A percentile compares a stretch with the other conserved stretches of the same genome.
Conservation (phyloP, 2,113 vertebrate genomes). For the Myotis davidii region DNA sequence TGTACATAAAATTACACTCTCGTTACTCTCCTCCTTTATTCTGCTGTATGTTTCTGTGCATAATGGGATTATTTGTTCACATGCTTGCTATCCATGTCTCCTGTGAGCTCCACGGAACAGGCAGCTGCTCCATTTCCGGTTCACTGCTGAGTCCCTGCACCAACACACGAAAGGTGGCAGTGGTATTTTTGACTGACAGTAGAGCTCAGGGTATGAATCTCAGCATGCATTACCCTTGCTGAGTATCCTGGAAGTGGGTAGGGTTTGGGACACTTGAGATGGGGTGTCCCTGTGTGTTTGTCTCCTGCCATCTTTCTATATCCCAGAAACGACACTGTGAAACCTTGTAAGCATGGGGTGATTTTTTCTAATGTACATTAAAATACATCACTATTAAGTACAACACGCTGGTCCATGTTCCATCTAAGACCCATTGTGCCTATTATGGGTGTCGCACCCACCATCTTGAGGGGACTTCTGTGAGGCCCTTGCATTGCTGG, state of each 20-base stretch:
- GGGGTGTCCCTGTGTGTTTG: neutral
- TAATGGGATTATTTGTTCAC: neutral
- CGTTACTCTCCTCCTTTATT: neutral
- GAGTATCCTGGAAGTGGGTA: neutral
- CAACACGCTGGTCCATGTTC: neutral
- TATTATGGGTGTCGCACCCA: neutral
- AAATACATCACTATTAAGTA: neutral
- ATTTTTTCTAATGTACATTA: neutral
- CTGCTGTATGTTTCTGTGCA: neutral
- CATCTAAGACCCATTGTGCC: neutral
- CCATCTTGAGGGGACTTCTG: neutral
- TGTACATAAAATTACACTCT: neutral
- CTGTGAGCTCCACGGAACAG: neutral
- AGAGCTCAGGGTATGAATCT: neutral
- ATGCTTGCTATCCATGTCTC: neutral
- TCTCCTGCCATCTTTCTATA: neutral
- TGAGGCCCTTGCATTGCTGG: neutral
- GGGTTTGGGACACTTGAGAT: neutral
- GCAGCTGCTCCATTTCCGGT: neutral
- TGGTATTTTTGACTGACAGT: neutral
- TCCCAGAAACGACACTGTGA: neutral
- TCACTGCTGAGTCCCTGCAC: neutral
- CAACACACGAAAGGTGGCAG: fast-evolving
- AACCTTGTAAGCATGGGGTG: neutral
- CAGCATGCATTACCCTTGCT: too few relatives aligned